phyloP scores from a whole-genome alignment of 2,888 invertebrate genomes.

The Drosophila macrospina region DNA sequence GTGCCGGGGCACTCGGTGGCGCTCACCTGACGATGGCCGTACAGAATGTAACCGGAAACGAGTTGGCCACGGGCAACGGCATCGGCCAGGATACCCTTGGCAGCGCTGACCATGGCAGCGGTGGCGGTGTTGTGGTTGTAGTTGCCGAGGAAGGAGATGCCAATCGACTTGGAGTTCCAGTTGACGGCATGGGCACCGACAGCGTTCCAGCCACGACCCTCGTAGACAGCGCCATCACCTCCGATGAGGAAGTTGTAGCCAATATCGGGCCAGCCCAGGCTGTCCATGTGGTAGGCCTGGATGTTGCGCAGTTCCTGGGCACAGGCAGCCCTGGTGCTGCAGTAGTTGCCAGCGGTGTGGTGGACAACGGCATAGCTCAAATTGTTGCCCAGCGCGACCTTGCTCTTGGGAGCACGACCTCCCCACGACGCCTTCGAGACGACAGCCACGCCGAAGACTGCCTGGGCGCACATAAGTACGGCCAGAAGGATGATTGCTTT shows the following conservation, averaged over 20 bases:
- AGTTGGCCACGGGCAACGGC: constrained; percentile 64
- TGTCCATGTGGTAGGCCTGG: constrained; percentile 76
- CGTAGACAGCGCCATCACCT: constrained; percentile 78
- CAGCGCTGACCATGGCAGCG: constrained; percentile 63
- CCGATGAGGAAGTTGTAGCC: constrained; percentile 79
- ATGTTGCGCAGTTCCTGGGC: constrained; percentile 66
- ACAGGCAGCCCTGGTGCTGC: constrained; percentile 63
- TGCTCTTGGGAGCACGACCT: constrained; percentile 67
- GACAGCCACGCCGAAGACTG: constrained; percentile 56
- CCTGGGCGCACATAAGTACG: constrained; percentile 53
- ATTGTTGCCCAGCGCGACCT: constrained; percentile 43
- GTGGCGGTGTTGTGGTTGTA: constrained; percentile 55
- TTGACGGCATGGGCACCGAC: constrained; percentile 74
- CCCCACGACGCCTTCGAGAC: constrained; percentile 67
- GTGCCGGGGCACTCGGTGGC: constrained; percentile 81
- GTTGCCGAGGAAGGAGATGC: constrained; percentile 80
- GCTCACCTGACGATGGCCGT: constrained; percentile 79
- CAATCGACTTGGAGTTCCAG: constrained; percentile 76
- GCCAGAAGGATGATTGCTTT: constrained; percentile 53
- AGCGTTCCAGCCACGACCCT: constrained; percentile 75
- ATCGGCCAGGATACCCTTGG: constrained; percentile 67
- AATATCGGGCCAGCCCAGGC: constrained; percentile 74
- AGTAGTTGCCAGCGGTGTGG: constrained; percentile 71
- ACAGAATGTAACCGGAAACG: constrained; percentile 55
- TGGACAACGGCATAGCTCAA: constrained; percentile 68